phyloP scores from a whole-genome alignment of 37 sponge, comb jelly and placozoan species.

The Petrosia ficiformis region DNA sequence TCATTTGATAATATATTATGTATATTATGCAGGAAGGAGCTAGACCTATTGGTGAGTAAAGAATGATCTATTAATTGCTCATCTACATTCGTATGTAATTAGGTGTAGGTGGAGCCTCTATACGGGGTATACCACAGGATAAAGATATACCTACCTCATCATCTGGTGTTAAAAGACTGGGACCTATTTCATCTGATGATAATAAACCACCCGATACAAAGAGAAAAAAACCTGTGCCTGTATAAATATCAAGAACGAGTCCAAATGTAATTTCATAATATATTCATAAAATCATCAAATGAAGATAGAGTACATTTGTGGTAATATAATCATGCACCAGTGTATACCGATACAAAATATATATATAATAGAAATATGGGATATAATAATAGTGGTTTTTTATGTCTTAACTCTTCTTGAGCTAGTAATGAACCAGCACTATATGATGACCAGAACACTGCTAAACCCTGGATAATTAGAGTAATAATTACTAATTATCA shows the following conservation, averaged over 20 bases:
- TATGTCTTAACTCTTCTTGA: constrained; percentile 69
- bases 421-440: constrained; percentile 84
- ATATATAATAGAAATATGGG: constrained; percentile 86
- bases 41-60: constrained; percentile 58
- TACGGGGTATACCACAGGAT: constrained; percentile 1
- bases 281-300: too few species aligned
- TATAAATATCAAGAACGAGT: too few species aligned
- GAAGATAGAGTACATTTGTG: too few species aligned
- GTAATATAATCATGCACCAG: constrained; percentile 85
- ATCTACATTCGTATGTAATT: too few species aligned
- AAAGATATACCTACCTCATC: neutral
- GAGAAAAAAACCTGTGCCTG: constrained; percentile 50
- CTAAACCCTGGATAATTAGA: constrained; percentile 53
- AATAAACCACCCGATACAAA: constrained; percentile 36
- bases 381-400: constrained; percentile 81
- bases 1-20: neutral
- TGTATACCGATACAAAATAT: constrained; percentile 84
- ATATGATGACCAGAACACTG: constrained; percentile 87
- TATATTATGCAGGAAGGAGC: constrained; percentile 52
- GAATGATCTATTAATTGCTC: too few species aligned
- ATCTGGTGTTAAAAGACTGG: constrained; percentile 19
- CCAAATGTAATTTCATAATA: too few species aligned
- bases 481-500: constrained; percentile 3
- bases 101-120: constrained; percentile 15
- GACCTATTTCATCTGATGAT: constrained; percentile 2